Base-by-base conservation (phyloP, 2,888 invertebrate species). In the Cynaeus angustus region DNA sequence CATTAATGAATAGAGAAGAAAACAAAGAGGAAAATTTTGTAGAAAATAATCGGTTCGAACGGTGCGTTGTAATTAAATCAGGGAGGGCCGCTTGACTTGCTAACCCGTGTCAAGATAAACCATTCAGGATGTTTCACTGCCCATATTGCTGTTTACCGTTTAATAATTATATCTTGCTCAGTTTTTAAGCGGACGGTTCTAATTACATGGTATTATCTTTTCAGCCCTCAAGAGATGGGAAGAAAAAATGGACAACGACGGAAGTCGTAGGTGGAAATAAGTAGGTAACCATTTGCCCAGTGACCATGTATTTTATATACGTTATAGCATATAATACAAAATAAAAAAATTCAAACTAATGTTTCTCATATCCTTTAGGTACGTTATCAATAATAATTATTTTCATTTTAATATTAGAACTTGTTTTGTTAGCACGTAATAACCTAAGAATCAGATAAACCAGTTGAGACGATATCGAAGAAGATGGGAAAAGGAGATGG, bases 91-190 rank as follows among this genome's bases (percentile, higher is more conserved):
- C n/a, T 43, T 30, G 37, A 46, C 50, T 38, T 21, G 43, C 43
- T 43, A 43, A 64, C 64, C 64, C 64, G 43, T 64, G 53, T 64
- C 64, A 64, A 53, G 64, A 64, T 53, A 43, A 53, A 53, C 53
- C 52, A 52, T 52, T 52, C 14, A 53, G 52, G 43, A 37, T 53
- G 10, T 62, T 52, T 62, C 33, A 28, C 50, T 64, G 46, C 41
- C 52, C 43, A 64, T 64, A 53, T 52, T 43, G 52, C 53, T 28
- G 64, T 52, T 52, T 45, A 64, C 64, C 26, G 21, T 52, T 64
- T 64, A 41, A 53, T 59, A 61, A 61, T 50, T 61, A 61, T 21
- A 61, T 61, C 61, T 37, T 61, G 33, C 10, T 33, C 38, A 9
- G 28, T 61, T 61, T 33, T 59, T 46, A 16, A 59, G 30, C 14